A percentile compares a stretch with the other conserved stretches of the same genome.
Conservation (phyloP, 2,888 invertebrate genomes). For the Sepiola atlantica region DNA sequence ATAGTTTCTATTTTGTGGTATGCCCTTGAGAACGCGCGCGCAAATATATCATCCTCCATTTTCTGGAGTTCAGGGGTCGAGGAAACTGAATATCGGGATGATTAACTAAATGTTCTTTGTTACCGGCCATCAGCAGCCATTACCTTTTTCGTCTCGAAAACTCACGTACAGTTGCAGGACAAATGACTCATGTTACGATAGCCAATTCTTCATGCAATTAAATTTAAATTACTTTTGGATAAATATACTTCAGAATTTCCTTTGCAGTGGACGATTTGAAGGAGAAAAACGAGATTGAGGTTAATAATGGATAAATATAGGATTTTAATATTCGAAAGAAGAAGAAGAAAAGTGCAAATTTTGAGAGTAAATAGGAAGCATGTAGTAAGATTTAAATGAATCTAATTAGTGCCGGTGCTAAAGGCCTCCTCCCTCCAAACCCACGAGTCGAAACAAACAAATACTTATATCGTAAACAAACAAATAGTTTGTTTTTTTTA, state of each 20-base stretch:
- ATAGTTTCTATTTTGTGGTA: not conserved
- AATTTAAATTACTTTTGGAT: not conserved
- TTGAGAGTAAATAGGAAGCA: too few relatives aligned
- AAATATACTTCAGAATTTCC: not conserved
- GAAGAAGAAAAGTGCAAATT: too few relatives aligned
- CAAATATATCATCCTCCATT: conserved; percentile 2
- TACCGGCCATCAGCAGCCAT: not conserved
- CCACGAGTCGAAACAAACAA: too few relatives aligned
- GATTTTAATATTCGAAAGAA: too few relatives aligned
- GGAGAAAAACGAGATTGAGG: too few relatives aligned
- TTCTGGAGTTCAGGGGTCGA: not conserved
- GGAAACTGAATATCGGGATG: not conserved
- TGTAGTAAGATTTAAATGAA: too few relatives aligned
- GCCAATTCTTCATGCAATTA: not conserved
- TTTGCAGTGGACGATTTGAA: not conserved
- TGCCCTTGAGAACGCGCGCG: not conserved
- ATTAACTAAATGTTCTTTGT: not conserved
- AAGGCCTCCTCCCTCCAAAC: too few relatives aligned
- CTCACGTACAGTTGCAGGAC: not conserved
- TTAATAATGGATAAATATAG: too few relatives aligned
- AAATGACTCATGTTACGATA: not conserved
- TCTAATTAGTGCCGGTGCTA: too few relatives aligned
- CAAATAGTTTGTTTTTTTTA: too few relatives aligned
- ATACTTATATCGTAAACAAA: too few relatives aligned
- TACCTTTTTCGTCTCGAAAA: not conserved